phyloP scores from a whole-genome alignment of 2,797 vertebrate genomes.

The Clamator glandarius region DNA sequence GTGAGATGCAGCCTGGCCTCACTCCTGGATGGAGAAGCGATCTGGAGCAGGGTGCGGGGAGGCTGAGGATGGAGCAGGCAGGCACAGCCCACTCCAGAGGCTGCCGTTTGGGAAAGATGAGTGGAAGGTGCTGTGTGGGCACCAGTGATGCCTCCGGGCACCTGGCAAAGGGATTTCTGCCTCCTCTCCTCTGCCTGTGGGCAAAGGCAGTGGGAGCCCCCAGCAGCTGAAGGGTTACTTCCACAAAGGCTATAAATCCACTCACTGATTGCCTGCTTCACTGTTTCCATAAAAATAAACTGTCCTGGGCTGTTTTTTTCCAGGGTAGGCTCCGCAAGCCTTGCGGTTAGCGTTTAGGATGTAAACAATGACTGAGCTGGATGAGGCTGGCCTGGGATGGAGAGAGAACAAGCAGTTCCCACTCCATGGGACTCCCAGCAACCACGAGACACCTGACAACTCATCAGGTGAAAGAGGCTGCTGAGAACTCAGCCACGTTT shows the following conservation, averaged over 20 bases:
- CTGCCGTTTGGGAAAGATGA: rapidly evolving
- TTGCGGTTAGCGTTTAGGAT: not conserved
- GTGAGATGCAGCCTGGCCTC: not conserved
- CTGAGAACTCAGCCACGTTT: not conserved
- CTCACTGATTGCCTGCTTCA: not conserved
- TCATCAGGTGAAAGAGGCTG: not conserved
- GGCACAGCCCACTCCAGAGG: not conserved
- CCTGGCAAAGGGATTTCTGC: not conserved
- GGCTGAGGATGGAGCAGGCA: not conserved
- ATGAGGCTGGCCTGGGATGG: not conserved
- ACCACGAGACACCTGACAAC: not conserved
- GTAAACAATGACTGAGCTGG: slow-evolving; percentile 39
- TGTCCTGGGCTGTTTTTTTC: slow-evolving; percentile 13
- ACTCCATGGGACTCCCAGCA: not conserved
- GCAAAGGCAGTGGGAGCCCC: not conserved
- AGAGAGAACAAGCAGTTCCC: not conserved
- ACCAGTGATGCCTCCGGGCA: not conserved
- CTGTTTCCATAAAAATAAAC: slow-evolving; percentile 42
- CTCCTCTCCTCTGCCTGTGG: not conserved
- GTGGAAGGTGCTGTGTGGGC: not conserved
- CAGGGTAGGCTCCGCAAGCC: not conserved
- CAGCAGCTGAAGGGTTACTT: not conserved
- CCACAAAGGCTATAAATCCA: not conserved
- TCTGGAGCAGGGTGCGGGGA: not conserved
- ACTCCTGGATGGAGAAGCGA: not conserved